Conservation (phyloP, 2,888 invertebrate genomes). For the Conops quadrifasciatus region DNA sequence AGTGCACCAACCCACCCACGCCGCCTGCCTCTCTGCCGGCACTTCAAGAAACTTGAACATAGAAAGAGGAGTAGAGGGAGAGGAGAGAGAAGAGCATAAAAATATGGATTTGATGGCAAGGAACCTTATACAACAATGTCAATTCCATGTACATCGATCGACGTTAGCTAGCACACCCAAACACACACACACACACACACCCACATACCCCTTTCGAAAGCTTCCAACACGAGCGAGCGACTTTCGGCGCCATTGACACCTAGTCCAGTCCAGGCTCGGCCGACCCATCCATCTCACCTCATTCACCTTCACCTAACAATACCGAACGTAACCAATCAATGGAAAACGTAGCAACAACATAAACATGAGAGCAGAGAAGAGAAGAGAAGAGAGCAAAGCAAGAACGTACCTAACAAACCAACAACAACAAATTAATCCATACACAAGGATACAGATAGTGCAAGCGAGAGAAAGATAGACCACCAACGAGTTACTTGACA, state of each 20-base stretch:
- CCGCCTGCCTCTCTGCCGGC: no score
- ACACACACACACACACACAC: conserved; percentile 6
- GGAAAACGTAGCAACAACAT: not conserved
- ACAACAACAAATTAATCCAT: not conserved
- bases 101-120: not conserved
- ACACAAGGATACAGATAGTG: not conserved
- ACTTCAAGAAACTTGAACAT: no score
- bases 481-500: not conserved
- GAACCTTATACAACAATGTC: conserved; percentile 29
- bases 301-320: not conserved
- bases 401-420: conserved; percentile 7
- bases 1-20: not conserved
- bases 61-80: not conserved
- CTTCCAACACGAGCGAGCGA: not conserved
- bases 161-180: not conserved
- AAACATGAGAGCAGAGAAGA: no score
- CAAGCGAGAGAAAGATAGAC: not conserved
- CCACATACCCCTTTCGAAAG: not conserved
- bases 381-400: no score
- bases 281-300: not conserved
- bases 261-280: not conserved
- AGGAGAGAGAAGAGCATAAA: not conserved
- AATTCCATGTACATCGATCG: conserved; percentile 20
- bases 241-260: conserved; percentile 14
- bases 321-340: not conserved